Percentiles rank a stretch among this genome's conserved stretches.
Conservation (phyloP, 2,113 vertebrate genomes). For the Tupaia chinensis region DNA sequence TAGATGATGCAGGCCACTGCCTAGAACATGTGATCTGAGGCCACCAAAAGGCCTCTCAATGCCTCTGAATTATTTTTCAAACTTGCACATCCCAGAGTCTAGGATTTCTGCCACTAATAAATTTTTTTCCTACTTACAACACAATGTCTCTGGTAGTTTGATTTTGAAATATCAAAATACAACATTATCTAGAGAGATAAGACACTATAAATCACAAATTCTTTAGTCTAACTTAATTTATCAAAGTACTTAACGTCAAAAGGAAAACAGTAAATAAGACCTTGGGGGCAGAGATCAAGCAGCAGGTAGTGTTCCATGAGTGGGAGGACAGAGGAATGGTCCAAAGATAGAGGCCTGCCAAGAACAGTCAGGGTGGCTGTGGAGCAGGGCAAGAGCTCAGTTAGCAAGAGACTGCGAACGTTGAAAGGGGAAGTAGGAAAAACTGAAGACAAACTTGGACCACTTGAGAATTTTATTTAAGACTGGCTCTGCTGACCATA, state of each 20-base stretch:
- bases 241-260: not conserved
- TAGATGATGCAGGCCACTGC: not conserved
- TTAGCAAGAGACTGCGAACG: not conserved
- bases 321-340: not conserved
- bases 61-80: not conserved
- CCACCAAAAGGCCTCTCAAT: not conserved
- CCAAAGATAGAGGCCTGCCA: not conserved
- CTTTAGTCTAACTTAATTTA: not conserved
- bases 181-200: conserved; percentile 19
- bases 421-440: not conserved
- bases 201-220: not conserved
- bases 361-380: no score
- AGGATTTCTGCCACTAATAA: not conserved
- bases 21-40: not conserved
- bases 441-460: not conserved
- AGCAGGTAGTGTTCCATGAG: not conserved
- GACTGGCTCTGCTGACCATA: not conserved
- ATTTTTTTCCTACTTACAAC: conserved; percentile 25
- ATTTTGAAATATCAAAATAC: conserved; percentile 58
- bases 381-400: no score
- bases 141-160: not conserved
- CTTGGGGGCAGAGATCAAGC: not conserved
- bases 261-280: conserved; percentile 2
- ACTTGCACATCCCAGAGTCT: not conserved
- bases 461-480: not conserved